Conservation (phyloP, 2,797 vertebrate species). For the Chelonia mydas region DNA sequence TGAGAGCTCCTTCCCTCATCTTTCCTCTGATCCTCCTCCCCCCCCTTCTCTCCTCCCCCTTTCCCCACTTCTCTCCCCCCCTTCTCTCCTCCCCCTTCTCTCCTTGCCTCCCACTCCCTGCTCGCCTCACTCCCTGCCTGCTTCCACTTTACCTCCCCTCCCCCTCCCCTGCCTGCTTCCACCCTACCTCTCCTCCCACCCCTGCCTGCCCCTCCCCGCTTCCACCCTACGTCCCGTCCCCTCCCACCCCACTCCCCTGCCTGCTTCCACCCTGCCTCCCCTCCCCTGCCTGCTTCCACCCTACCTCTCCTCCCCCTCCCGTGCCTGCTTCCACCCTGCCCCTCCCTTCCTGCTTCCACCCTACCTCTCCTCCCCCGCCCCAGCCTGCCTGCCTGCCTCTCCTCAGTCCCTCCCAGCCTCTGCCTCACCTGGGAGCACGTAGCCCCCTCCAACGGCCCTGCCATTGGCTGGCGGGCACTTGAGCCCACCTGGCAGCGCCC, state of each 20-base stretch:
- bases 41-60: not conserved
- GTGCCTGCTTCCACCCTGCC: no score
- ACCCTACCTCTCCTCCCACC: no score
- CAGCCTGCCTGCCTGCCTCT: not conserved
- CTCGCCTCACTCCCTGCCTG: no score
- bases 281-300: no score
- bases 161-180: no score
- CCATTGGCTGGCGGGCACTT: not conserved
- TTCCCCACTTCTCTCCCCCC: not conserved
- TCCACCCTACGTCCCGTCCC: no score
- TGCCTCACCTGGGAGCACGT: not conserved
- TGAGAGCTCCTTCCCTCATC: not conserved
- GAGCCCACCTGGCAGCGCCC: rapidly evolving
- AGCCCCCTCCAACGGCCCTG: rapidly evolving
- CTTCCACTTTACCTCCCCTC: not conserved
- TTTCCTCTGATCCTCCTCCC: not conserved
- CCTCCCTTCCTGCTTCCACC: rapidly evolving
- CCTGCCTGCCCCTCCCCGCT: no score
- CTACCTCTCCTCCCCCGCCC: no score
- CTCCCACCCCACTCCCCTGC: no score
- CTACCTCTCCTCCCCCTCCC: no score
- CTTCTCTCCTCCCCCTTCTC: not conserved
- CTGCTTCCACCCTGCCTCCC: no score
- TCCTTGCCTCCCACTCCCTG: not conserved
- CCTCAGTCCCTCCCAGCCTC: not conserved